Evolutionary conservation across 2,797 vertebrate genomes (phyloP), one percentile per base, ranked within the genome.

Genomic region (Sternotherus odoratus): DNA sequence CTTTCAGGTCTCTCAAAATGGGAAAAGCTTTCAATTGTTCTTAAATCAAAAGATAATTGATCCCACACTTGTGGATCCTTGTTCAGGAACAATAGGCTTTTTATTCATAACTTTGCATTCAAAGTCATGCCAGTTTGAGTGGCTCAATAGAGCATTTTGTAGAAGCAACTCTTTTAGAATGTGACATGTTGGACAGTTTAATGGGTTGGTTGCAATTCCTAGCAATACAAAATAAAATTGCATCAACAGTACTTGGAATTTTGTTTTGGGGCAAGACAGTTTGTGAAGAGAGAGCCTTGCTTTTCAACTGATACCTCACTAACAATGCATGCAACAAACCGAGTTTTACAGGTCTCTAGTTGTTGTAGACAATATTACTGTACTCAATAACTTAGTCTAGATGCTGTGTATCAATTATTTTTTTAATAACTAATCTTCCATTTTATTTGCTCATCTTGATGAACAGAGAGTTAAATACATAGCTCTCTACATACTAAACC

Each of bases 41-140:
- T 94, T 93, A 91, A 96, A 97, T 96, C 81, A 89, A 82, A 95
- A 90, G 39, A 80, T 92, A 90, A 96, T 95, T 95, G 87, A 85
- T 91, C 93, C 87, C 17, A 19, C 60, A 48, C 90, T 90, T 95
- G 83, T 81, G 63, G 78, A 88, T 86, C 69, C 83, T 90, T 91
- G 48, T 82, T 66, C 17, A 89, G 81, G 36, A 94, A 57, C n/a
- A 85, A 51, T 88, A 86, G 79, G 24, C 46, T 87, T 81, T 79
- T 94, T 92, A 85, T 93, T 94, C 81, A 63, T 94, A 84, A 82
- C 92, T 93, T 93, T 92, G 23, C 83, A 19, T 92, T 94, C 54
- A 81, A 16, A 83, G 46, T 39, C 49, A 33, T 51, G 12, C 75
- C 88, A 54, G 3, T 92, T 94, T 49, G n/a, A 92, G 77, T 83